Conservation (phyloP, 2,113 vertebrate genomes). For the Ailuropoda melanoleuca region DNA sequence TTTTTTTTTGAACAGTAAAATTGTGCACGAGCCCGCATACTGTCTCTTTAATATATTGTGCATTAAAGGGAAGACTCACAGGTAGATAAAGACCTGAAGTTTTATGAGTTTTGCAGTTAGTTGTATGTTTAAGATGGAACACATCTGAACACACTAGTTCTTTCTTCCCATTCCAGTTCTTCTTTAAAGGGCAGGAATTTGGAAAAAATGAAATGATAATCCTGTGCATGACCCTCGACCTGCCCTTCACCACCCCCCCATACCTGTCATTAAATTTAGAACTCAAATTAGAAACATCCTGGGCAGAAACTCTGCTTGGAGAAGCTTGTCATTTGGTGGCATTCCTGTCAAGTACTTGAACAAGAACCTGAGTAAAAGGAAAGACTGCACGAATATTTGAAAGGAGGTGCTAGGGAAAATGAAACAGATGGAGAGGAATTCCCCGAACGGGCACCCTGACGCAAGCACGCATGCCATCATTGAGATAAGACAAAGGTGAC, state of each 20-base stretch:
- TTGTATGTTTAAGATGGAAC: not conserved
- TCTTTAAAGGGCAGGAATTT: not conserved
- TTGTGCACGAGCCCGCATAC: not conserved
- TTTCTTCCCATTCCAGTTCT: not conserved
- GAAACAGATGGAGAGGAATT: not conserved
- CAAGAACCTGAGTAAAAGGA: not conserved
- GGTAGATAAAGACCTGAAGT: not conserved
- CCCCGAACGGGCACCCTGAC: not conserved
- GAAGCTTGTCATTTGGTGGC: not conserved
- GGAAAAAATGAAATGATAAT: not conserved
- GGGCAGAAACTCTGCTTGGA: not conserved
- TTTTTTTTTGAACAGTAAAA: not conserved
- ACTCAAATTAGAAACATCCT: not conserved
- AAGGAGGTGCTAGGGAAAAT: not conserved
- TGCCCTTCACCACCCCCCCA: fast-evolving
- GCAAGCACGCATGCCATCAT: not conserved
- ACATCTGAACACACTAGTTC: not conserved
- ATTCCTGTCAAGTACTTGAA: not conserved
- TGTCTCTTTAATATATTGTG: not conserved
- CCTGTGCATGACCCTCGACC: not conserved
- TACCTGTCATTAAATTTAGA: not conserved
- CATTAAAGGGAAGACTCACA: not conserved
- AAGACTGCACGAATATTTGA: not conserved
- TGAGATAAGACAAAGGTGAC: not conserved
- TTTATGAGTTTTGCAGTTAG: not conserved